These are phyloP conservation scores for Schizothorax lantsangensis DNA, from an alignment of 2,797 vertebrate species.

Conservation along the genomic window DNA sequence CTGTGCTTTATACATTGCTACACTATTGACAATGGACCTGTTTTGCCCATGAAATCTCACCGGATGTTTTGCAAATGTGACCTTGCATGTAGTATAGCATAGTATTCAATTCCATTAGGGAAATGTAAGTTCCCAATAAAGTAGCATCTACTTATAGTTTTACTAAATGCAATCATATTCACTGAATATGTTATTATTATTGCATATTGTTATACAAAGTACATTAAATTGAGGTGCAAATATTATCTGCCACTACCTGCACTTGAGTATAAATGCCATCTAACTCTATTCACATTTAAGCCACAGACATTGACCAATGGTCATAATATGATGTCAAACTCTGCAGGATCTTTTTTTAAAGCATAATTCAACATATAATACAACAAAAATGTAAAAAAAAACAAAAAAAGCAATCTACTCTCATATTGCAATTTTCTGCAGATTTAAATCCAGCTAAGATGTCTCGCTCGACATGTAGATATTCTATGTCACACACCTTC, in stretches of 20 bases:
- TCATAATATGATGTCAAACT: no score
- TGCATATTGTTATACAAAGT: background rate
- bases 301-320: no score
- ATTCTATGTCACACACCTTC: no score
- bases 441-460: no score
- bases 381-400: no score
- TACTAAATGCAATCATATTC: background rate
- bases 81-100: background rate
- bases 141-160: background rate
- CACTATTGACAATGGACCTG: background rate
- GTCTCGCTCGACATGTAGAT: no score
- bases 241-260: background rate
- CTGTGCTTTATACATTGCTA: background rate
- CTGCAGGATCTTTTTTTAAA: no score
- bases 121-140: background rate
- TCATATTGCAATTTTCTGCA: no score
- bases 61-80: background rate
- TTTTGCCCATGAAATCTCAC: background rate
- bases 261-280: no score
- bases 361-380: no score
- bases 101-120: background rate
- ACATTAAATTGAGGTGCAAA: background rate
- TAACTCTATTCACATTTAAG: background rate
- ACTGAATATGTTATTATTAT: background rate
- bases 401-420: no score